phyloP scores from a whole-genome alignment of 2,113 vertebrate genomes.

The Nansenia antarctica region DNA sequence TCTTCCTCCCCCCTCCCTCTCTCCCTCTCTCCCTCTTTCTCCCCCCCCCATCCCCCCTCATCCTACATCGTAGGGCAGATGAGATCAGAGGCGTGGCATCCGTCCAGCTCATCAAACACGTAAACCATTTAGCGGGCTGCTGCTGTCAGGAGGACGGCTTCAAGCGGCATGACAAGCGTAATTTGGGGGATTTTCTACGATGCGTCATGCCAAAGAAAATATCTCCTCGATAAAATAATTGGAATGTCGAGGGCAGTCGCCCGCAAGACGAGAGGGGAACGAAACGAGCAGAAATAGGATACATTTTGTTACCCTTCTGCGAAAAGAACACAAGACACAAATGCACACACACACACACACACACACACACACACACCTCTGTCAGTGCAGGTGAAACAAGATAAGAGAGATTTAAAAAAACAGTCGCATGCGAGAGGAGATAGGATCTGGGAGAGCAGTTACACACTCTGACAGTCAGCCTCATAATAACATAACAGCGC shows the following conservation, averaged over 20 bases:
- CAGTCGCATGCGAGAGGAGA: slow-evolving; percentile 56
- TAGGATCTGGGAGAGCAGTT: slow-evolving; percentile 51
- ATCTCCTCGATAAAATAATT: slow-evolving; percentile 75
- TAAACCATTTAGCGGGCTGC: slow-evolving; percentile 65
- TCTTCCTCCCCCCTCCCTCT: slow-evolving; percentile 5
- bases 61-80: slow-evolving; percentile 13
- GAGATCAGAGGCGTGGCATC: slow-evolving; percentile 73
- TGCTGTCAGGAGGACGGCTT: slow-evolving; percentile 67
- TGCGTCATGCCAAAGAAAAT: slow-evolving; percentile 75
- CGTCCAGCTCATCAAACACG: slow-evolving; percentile 66
- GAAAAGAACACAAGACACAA: background rate
- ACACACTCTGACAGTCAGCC: slow-evolving; percentile 36
- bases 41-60: background rate
- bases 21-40: background rate
- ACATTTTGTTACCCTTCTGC: slow-evolving; percentile 61
- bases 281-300: slow-evolving; percentile 71
- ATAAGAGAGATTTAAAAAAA: slow-evolving; percentile 60
- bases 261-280: slow-evolving; percentile 41
- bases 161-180: slow-evolving; percentile 71
- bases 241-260: slow-evolving; percentile 66
- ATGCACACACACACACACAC: slow-evolving; percentile 45
- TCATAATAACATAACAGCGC: slow-evolving; percentile 38
- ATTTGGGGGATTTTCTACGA: slow-evolving; percentile 79
- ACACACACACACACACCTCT: slow-evolving; percentile 37
- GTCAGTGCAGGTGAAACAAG: slow-evolving; percentile 53